These are phyloP conservation scores for Galeopterus variegatus DNA, from an alignment of 2,113 vertebrate genomes.

Conservation along the genomic window DNA sequence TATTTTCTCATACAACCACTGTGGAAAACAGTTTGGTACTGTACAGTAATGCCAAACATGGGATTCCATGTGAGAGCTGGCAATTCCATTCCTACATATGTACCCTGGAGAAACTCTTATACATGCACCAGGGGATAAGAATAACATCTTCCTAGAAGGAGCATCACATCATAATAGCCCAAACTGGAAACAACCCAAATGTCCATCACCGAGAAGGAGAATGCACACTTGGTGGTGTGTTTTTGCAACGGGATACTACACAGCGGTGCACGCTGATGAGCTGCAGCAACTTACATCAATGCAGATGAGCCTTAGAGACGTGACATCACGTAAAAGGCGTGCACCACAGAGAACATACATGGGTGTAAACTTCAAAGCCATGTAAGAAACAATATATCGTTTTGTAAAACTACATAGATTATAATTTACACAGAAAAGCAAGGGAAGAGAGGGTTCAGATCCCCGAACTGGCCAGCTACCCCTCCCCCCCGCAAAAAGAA, in stretches of 20 bases:
- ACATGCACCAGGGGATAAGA: not conserved
- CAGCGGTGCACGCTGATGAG: not conserved
- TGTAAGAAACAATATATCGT: not conserved
- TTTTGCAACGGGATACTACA: not conserved
- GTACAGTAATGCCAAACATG: not conserved
- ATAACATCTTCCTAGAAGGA: not conserved
- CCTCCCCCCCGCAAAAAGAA: no score
- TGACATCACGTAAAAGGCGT: fast-evolving
- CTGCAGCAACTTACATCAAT: not conserved
- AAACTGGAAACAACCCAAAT: not conserved
- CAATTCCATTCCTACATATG: not conserved
- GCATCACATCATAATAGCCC: no score
- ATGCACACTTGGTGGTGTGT: fast-evolving
- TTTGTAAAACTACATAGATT: not conserved
- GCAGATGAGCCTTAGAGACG: not conserved
- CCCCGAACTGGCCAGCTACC: no score
- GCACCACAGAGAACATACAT: not conserved
- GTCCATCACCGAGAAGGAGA: not conserved
- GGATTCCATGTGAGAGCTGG: not conserved
- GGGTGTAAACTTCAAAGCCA: not conserved
- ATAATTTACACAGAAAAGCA: constrained; percentile 20
- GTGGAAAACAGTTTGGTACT: not conserved
- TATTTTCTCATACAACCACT: not conserved
- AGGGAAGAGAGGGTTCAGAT: not conserved
- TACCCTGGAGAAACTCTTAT: not conserved